phyloP scores from a whole-genome alignment of 2,888 invertebrate genomes.

The Escarpia spicata region DNA sequence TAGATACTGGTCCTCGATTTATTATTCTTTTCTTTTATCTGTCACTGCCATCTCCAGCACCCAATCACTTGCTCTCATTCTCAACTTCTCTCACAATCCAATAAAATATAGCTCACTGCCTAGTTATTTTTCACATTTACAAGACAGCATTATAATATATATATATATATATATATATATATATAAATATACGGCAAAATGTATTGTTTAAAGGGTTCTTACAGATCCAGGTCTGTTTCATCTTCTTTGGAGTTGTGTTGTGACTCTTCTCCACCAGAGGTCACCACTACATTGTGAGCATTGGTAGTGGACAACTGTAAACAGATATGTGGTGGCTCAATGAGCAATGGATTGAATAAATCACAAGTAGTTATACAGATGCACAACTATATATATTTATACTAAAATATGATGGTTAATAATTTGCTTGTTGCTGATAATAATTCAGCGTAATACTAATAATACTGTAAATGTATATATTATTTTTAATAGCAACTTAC shows the following conservation, averaged over 20 bases:
- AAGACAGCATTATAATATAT: too few relatives aligned
- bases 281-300: neutral
- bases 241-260: neutral
- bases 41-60: too few relatives aligned
- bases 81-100: too few relatives aligned
- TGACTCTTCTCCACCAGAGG: neutral
- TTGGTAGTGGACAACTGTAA: neutral
- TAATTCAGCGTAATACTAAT: neutral
- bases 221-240: neutral
- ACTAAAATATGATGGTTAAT: neutral
- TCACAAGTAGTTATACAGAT: neutral
- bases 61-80: too few relatives aligned
- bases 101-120: too few relatives aligned
- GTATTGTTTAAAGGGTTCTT: neutral
- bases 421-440: neutral
- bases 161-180: neutral
- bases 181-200: neutral
- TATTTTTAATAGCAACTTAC: too few relatives aligned
- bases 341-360: neutral
- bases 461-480: neutral
- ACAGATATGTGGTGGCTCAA: neutral
- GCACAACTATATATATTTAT: neutral
- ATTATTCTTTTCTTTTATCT: too few relatives aligned
- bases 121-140: too few relatives aligned
- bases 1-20: too few relatives aligned